Evolutionary conservation across 2,113 vertebrate genomes (phyloP), one percentile per base, ranked within the genome.

Genomic region (Equus quagga): DNA sequence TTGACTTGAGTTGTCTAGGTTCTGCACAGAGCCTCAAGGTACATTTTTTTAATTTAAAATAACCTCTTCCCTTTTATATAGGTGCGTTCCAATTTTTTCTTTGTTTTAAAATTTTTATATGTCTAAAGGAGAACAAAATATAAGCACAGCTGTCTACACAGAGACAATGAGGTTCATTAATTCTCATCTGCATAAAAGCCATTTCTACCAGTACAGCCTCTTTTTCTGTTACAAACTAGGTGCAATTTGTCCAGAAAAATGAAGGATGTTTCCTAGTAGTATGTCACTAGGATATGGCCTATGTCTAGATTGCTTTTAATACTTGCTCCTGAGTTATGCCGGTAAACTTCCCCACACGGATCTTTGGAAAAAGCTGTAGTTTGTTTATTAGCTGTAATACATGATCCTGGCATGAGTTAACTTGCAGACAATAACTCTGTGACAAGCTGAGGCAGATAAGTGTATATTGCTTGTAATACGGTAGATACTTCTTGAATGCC

Each of bases 1-100:
- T 97, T 97, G 95, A 73, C 96, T 94, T 95, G 91, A 91, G 79
- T 97, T 96, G 91, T 69, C 72, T 97, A 96, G 70, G 87, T 69
- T 90, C 60, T 78, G 60, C 81, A 83, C 24, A 91, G 89, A 82
- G 6, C 64, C 90, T 93, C 92, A 65, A 79, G 86, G 17, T 89
- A 86, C 0, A 36, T 36, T 81, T 96, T 97, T 70, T 87, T 91
- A 78, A 96, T 97, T 87, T 96, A 4, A 36, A 96, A 87, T 62
- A 96, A 97, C 28, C 75, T 94, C 95, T 98, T 94, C 54, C 72
- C 97, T 98, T 97, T 95, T 49, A 31, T 95, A 97, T 6, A 36
- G 69, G 15, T 62, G 51, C 12, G 1, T 24, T 56, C 70, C 72
- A 60, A 70, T 65, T 24, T 81, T 79, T 96, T 78, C 28, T 33